Base-by-base conservation (phyloP, 1,140 invertebrate genomes). In the Monomorium pharaonis region DNA sequence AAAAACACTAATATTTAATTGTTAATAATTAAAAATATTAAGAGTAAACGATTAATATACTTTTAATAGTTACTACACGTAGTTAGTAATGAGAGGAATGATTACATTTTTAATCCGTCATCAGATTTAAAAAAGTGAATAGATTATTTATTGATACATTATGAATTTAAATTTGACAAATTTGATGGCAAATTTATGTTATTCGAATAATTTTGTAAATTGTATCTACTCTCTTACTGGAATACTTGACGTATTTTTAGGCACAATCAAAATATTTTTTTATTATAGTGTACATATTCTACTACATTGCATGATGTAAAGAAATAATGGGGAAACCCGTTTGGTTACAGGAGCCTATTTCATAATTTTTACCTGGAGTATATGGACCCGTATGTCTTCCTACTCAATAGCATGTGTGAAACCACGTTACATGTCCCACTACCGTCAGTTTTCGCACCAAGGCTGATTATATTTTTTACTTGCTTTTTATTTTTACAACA, bases 311-410 rank as follows among this genome's bases (percentile, higher is more conserved):
- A 95, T 94, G 94, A 91, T 90, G 91, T 93, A 92, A 92, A 92
- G 91, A 92, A 94, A 93, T 95, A 95, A 95, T 95, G 89, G 92
- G 91, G 92, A 91, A 90, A 95, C 92, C 89, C 93, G 92, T 94
- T 95, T 95, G 94, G 92, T 95, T 95, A 89, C 94, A 95, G 95
- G 94, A 95, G 94, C 91, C 94, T 95, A 94, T 95, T 95, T 95
- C 94, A 95, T 95, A 95, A 95, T 94, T 95, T 95, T 95, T 95
- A 95, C 94, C 94, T 95, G 95, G 94, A 95, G 90, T 95, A 95
- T 95, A 95, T 95, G 95, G 94, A 95, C 92, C 94, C 94, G 94
- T 95, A 95, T 95, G 95, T 95, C 94, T 95, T 95, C 94, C 94
- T 94, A 94, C 93, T 95, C 93, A 95, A 94, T 95, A 95, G 94